These are phyloP conservation scores for Rhinogobius similis DNA, from an alignment of 2,113 vertebrate genomes.

Conservation along the genomic window DNA sequence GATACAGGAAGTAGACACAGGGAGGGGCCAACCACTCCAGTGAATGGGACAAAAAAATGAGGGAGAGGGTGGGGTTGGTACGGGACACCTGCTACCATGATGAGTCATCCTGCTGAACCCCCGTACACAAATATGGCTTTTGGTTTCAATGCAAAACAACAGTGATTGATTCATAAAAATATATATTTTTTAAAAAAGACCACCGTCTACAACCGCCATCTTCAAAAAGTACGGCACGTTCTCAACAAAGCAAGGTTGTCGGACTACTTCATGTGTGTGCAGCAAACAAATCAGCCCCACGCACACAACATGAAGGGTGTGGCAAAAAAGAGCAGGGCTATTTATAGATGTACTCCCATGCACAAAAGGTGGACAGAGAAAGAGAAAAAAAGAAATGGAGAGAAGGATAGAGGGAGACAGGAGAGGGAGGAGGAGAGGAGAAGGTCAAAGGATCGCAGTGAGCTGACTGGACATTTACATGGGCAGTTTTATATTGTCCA, in stretches of 20 bases:
- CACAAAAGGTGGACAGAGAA: slow-evolving; percentile 49
- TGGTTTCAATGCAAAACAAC: slow-evolving; percentile 17
- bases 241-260: slow-evolving; percentile 47
- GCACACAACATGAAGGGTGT: slow-evolving; percentile 55
- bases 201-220: slow-evolving; percentile 1
- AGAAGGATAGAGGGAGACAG: slow-evolving; percentile 41
- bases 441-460: slow-evolving; percentile 70
- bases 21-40: slow-evolving; percentile 11
- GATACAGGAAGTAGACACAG: slow-evolving; percentile 15
- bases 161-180: no score
- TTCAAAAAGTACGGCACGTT: slow-evolving; percentile 41
- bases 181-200: slow-evolving; percentile 15
- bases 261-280: slow-evolving; percentile 52
- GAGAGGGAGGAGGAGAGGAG: slow-evolving; percentile 37
- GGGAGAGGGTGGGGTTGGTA: slow-evolving; percentile 43
- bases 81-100: slow-evolving; percentile 75
- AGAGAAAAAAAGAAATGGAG: slow-evolving; percentile 34
- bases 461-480: slow-evolving; percentile 58
- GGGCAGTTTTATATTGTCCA: slow-evolving; percentile 29
- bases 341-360: slow-evolving; percentile 76
- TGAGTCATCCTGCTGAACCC: slow-evolving; percentile 71
- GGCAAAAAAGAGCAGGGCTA: slow-evolving; percentile 67
- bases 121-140: slow-evolving; percentile 25
- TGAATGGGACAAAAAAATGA: slow-evolving; percentile 13
- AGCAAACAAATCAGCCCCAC: slow-evolving; percentile 57